Percentiles rank a stretch among this genome's conserved stretches.
These are phyloP conservation scores for Hesperophylax magnus DNA, from an alignment of 1,140 invertebrate genomes.

Conservation along the genomic window DNA sequence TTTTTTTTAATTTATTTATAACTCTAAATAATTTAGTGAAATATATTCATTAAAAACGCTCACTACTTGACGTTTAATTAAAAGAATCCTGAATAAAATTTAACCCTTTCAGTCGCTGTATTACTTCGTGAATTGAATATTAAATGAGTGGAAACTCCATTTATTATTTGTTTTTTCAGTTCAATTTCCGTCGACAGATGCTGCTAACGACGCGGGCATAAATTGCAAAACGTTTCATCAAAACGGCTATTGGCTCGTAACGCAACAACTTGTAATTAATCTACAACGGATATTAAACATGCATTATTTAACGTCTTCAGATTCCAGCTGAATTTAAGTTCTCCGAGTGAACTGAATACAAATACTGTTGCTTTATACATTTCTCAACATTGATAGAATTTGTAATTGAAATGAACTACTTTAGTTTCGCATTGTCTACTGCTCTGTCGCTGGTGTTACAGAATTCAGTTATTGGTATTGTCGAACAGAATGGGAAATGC, in stretches of 20 bases:
- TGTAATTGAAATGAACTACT: background rate
- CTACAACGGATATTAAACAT: background rate
- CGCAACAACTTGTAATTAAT: background rate
- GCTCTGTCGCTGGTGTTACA: too few relatives aligned
- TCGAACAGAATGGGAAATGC: too few relatives aligned
- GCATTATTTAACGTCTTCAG: background rate
- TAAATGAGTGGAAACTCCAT: conserved; percentile 13
- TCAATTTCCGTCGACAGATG: conserved; percentile 3
- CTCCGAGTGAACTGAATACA: background rate
- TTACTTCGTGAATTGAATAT: conserved; percentile 24
- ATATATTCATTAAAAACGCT: too few relatives aligned
- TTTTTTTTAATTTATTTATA: too few relatives aligned
- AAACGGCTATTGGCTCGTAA: background rate
- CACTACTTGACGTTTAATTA: background rate
- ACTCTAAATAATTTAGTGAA: too few relatives aligned
- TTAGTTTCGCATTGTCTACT: too few relatives aligned
- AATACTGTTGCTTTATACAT: background rate
- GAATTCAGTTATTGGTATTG: too few relatives aligned
- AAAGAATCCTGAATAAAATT: conserved; percentile 1
- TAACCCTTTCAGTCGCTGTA: conserved; percentile 6
- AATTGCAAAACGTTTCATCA: conserved; percentile 7
- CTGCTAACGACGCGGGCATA: conserved; percentile 25
- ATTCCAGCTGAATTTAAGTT: background rate
- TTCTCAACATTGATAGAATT: background rate
- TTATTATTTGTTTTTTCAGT: conserved; percentile 14